Base-by-base conservation (phyloP, 2,888 invertebrate species). In the Zonitis immaculata region DNA sequence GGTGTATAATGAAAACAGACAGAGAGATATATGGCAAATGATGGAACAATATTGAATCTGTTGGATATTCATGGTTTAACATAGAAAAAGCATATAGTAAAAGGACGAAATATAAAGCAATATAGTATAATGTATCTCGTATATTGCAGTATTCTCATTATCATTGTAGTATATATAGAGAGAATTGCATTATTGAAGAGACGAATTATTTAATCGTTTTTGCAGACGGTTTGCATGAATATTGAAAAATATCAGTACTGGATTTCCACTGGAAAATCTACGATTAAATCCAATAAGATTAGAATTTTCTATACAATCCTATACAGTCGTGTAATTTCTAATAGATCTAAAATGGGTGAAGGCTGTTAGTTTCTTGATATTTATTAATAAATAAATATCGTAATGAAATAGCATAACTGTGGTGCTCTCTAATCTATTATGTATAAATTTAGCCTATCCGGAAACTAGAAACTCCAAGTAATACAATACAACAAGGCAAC, bases 161-260 rank as follows among this genome's bases (percentile, higher is more conserved):
- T n/a, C n/a, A n/a, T n/a, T n/a, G n/a, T n/a, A n/a, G n/a, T 66
- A 59, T 66, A 66, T 57, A 53, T n/a, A 28, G n/a, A 11, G 16
- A 16, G 6, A 62, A 63, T 62, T 71, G 66, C 67, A 73, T 73
- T 72, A 73, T 72, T 71, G 69, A 72, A 66, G 66, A 69, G 64
- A 59, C 67, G 66, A 73, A 72, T 73, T 71, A 73, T 73, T 72
- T 70, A 71, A 73, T 73, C 69, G 71, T 66, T 71, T 71, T 71
- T 69, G 69, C 71, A 72, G 72, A 73, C 72, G 66, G 65, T 66
- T 64, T 63, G 56, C 65, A 66, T 72, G 66, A 72, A 72, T 71
- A 72, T 69, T 72, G 65, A 65, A 71, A 55, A 51, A 44, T 22
- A 22, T 22, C 22, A 22, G 22, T 22, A n/a, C n/a, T n/a, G n/a